Evolutionary conservation across 2,888 invertebrate species (phyloP).

Genomic region (Germaria angustata): DNA sequence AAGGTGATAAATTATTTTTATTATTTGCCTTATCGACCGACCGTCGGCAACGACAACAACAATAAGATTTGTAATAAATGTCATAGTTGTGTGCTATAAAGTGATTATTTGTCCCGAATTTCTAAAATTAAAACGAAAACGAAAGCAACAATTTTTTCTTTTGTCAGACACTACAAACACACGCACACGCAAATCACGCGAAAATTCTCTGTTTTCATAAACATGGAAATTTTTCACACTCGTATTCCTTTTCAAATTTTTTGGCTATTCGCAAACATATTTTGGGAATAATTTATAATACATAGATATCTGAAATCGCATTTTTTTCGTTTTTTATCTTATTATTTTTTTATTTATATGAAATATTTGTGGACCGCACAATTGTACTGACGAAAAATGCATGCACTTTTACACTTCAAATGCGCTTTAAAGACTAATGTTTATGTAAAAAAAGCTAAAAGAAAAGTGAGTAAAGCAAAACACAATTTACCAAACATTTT

Average conservation of each 20-base stretch:
- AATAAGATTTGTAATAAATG: conserved; percentile 7
- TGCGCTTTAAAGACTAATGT: conserved; percentile 62
- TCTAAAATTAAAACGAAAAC: conserved; percentile 54
- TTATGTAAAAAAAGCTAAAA: conserved; percentile 30
- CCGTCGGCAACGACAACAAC: conserved; percentile 1
- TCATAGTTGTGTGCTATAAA: conserved; percentile 44
- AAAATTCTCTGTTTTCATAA: conserved; percentile 38
- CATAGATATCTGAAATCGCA: conserved; percentile 29
- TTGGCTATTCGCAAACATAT: conserved; percentile 7
- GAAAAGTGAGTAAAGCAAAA: not conserved
- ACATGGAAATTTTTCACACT: not conserved
- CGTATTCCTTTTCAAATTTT: not conserved
- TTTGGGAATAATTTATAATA: conserved; percentile 20
- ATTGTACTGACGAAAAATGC: conserved; percentile 9
- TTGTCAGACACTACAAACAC: not conserved
- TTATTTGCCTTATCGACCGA: conserved; percentile 29
- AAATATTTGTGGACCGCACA: conserved; percentile 17
- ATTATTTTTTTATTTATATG: not conserved
- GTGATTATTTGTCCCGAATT: conserved; percentile 52
- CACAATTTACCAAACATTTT: conserved; percentile 24
- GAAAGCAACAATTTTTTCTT: conserved; percentile 58
- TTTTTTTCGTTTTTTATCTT: conserved; percentile 26
- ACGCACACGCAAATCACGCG: conserved; percentile 36
- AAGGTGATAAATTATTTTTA: conserved; percentile 36
- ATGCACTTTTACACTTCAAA: conserved; percentile 58